These are phyloP conservation scores for Cybosia mesomella DNA, from an alignment of 2,888 invertebrate species.

Conservation along the genomic window DNA sequence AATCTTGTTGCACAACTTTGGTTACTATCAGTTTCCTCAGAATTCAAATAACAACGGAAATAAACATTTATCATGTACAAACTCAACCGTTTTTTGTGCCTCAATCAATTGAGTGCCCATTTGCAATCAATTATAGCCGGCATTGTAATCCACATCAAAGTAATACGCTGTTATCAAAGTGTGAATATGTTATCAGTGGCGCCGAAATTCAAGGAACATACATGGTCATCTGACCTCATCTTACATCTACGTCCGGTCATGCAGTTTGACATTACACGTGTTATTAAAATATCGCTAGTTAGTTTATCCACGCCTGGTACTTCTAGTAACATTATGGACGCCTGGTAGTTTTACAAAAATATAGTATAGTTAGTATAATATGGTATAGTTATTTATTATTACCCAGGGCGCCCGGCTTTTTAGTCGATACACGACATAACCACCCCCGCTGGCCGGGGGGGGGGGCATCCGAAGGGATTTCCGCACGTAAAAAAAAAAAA, in stretches of 20 bases:
- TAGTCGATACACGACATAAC: no score
- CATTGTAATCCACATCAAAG: conserved; percentile 44
- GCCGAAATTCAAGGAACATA: conserved; percentile 44
- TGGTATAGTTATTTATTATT: no score
- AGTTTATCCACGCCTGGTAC: conserved; percentile 30
- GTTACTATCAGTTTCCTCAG: conserved; percentile 3
- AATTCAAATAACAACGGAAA: background rate
- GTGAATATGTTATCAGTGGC: conserved; percentile 46
- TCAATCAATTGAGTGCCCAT: conserved; percentile 27
- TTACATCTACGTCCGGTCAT: conserved; percentile 38
- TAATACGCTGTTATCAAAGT: conserved; percentile 41
- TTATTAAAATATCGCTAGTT: conserved; percentile 11
- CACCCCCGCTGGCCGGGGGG: no score
- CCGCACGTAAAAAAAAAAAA: no score
- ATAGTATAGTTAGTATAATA: no score
- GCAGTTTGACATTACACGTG: conserved; percentile 26
- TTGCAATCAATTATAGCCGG: conserved; percentile 45
- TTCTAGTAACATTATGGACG: background rate
- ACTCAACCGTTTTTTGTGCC: conserved; percentile 2
- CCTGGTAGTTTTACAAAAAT: background rate
- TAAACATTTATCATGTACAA: conserved; percentile 5
- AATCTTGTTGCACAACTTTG: background rate
- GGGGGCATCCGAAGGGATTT: no score
- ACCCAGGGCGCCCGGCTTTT: no score
- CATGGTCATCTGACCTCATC: conserved; percentile 40